These are phyloP conservation scores for Micronycteris hirsuta DNA, from an alignment of 2,113 vertebrate species.

Conservation along the genomic window DNA sequence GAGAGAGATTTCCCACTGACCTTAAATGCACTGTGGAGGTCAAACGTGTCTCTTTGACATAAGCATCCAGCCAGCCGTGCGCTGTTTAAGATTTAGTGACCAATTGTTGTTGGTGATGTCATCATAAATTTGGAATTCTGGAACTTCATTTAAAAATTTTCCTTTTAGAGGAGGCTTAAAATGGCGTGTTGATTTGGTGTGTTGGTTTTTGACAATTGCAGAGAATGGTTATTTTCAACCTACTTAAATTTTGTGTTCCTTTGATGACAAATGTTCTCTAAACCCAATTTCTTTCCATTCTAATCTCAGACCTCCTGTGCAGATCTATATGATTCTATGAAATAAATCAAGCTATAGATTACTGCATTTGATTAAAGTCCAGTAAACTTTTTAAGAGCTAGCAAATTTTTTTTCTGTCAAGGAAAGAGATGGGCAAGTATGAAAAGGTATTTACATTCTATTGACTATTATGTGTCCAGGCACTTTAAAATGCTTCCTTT, in stretches of 20 bases:
- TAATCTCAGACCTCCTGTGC: not conserved
- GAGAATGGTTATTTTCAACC: not conserved
- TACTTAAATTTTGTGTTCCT: not conserved
- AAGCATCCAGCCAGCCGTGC: not conserved
- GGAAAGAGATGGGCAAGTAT: not conserved
- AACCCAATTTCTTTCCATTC: not conserved
- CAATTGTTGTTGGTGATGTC: not conserved
- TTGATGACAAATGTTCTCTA: not conserved
- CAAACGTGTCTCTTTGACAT: not conserved
- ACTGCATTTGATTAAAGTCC: not conserved
- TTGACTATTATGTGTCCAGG: not conserved
- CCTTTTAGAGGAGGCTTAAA: not conserved
- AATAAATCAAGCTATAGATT: not conserved
- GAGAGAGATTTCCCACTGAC: not conserved
- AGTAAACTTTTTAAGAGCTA: not conserved
- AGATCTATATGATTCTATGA: not conserved
- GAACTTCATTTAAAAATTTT: not conserved
- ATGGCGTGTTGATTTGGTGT: not conserved
- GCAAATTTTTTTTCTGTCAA: not conserved
- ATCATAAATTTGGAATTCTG: conserved; percentile 23
- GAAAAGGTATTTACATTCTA: not conserved
- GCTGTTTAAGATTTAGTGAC: not conserved
- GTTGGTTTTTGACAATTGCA: not conserved
- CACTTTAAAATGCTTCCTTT: not conserved
- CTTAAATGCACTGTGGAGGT: not conserved